These are phyloP conservation scores for Grallaria varia DNA, from an alignment of 2,113 vertebrate species.

Conservation along the genomic window DNA sequence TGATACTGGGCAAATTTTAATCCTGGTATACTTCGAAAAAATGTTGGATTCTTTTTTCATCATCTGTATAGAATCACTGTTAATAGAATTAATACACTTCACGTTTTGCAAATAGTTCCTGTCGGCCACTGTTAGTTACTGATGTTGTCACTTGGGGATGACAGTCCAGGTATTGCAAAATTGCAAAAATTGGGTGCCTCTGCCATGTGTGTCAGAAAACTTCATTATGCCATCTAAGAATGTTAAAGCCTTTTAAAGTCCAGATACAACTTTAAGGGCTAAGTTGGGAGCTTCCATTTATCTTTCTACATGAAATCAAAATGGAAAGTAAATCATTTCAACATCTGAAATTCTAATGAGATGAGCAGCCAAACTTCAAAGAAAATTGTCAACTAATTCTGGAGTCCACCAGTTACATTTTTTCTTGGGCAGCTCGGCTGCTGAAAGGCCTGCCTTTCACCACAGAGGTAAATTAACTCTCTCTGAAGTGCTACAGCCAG, in stretches of 20 bases:
- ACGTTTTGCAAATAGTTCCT: not conserved
- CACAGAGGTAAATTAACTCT: conserved; percentile 33
- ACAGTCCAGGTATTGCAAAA: not conserved
- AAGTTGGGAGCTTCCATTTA: not conserved
- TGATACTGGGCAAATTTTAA: not conserved
- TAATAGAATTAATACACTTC: not conserved
- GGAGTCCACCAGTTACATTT: conserved; percentile 10
- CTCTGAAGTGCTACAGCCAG: conserved; percentile 44
- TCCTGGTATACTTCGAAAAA: not conserved
- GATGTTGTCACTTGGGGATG: not conserved
- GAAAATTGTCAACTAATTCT: conserved; percentile 16
- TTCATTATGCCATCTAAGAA: not conserved
- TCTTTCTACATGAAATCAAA: not conserved
- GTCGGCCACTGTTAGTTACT: not conserved
- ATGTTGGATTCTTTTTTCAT: not conserved
- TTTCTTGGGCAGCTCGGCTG: not conserved
- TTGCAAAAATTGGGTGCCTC: not conserved
- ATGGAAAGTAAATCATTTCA: not conserved
- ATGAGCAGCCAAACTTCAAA: conserved; percentile 47
- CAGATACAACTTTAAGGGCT: not conserved
- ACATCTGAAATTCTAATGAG: conserved; percentile 50
- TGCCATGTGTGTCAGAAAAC: not conserved
- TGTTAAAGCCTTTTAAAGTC: not conserved
- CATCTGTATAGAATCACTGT: not conserved
- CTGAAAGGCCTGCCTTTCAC: conserved; percentile 26